These are phyloP conservation scores for Vultur gryphus DNA, from an alignment of 2,797 vertebrate species.

Conservation along the genomic window DNA sequence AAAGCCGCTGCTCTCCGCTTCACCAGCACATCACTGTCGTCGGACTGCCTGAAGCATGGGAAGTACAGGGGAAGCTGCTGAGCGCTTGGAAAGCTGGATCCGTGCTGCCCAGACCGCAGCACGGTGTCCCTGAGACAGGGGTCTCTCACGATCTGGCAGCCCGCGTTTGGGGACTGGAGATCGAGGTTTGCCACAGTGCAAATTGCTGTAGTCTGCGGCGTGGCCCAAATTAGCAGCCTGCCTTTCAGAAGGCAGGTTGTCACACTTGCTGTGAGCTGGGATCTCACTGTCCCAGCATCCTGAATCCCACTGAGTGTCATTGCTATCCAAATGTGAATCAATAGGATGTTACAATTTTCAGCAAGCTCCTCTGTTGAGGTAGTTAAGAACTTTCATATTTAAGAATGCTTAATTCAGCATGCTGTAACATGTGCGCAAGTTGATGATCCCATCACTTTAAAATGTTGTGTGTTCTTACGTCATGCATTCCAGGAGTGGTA, in stretches of 20 bases:
- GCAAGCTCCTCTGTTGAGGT: not conserved
- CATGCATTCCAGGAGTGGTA: not conserved
- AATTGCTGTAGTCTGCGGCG: too few relatives aligned
- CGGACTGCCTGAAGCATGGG: not conserved
- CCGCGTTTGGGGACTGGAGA: not conserved
- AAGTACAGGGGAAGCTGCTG: not conserved
- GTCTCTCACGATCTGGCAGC: too few relatives aligned
- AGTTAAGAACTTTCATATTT: not conserved
- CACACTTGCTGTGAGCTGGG: not conserved
- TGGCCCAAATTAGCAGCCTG: not conserved
- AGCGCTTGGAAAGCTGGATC: not conserved
- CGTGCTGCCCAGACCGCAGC: not conserved
- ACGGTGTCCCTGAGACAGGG: not conserved
- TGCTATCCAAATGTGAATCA: not conserved
- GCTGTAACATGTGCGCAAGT: not conserved
- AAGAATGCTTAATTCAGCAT: not conserved
- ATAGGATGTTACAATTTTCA: not conserved
- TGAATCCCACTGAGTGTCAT: not conserved
- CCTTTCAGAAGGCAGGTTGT: not conserved
- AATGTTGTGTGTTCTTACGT: not conserved
- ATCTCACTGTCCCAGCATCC: not conserved
- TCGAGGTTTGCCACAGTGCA: not conserved
- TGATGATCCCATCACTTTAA: not conserved
- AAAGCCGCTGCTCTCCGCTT: not conserved
- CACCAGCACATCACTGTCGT: fast-evolving